Base-by-base conservation (phyloP, 2,797 vertebrate species). In the Falco novaeseelandiae region DNA sequence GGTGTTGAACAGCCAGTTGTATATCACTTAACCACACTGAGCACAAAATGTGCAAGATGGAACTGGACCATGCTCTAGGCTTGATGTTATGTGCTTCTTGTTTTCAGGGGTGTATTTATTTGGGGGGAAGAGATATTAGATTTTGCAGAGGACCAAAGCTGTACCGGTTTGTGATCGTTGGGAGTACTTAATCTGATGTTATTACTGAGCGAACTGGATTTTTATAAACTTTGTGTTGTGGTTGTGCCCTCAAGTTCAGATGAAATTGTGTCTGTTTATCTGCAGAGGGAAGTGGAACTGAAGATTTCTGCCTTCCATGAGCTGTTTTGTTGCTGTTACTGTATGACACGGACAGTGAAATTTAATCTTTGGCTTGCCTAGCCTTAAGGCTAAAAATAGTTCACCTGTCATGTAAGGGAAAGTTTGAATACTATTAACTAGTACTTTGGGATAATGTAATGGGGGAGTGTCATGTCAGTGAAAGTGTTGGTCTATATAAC, bases 211-310 rank as follows among this genome's bases (percentile, higher is more conserved):
- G 27, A 90, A 59, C 32, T 36, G 88, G n/a, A 17, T 67, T 87
- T 89, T 76, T 83, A 78, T 72, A 21, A 90, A 78, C 26, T 51
- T 74, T 61, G 34, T 38, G 77, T 40, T 79, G 13, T 54, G 61
- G 19, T n/a, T 88, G 51, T 83, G 79, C 65, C 72, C 93, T 83
- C 49, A 40, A 51, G 83, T 94, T 91, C 69, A 71, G 57, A 71
- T 61, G 49, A 83, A 78, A 78, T 65, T 49, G 62, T 84, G 67
- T 72, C 76, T 69, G 29, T 58, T 87, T 40, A 40, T 70, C 61
- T 89, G 65, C 34, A 30, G 63, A 63, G 61, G 27, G 69, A 83
- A 61, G 69, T 46, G 85, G 84, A 85, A 66, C 74, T 34, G 20
- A 29, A 63, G 57, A 9, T 16, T 73, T 58, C 4, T 55, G 62